Evolutionary conservation across 1,140 invertebrate species (phyloP), one percentile per base, ranked within the genome.

Genomic region (Ips typographus): DNA sequence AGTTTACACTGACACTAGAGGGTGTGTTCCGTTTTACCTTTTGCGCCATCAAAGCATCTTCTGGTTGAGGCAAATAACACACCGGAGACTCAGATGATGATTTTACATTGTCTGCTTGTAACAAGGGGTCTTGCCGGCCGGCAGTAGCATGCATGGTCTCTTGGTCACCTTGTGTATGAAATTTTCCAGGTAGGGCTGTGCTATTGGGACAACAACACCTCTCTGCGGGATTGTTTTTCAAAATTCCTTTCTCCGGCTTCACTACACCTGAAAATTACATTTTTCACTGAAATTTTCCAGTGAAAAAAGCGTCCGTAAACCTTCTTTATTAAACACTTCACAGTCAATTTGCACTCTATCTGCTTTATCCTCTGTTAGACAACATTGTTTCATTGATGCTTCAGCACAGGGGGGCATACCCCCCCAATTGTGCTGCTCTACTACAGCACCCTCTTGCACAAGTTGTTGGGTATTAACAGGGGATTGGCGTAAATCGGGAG

Each of bases 41-140:
- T 51, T 71, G 70, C 0, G 84, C 84, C 64, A 84, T 42, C 22
- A 69, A 61, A 70, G 81, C 73, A 73, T 87, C 85, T 40, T 81
- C 82, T 2, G 81, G 74, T 74, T 86, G 85, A 1, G 86, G 85
- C 60, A 87, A 77, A 77, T 86, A 87, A 55, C 82, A 82, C 1
- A 73, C 72, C 0, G 70, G 69, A 53, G 5, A 66, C 37, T 62
- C 64, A 1, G 52, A 7, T 1, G 47, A 40, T 42, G 52, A 39
- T 37, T 71, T 52, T 63, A 53, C 65, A 49, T 37, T 59, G 53
- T 59, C 61, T 58, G 40, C 61, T 49, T 41, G 40, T 7, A 42
- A 22, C 37, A 63, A n/a, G 4, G 63, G 66, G 51, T 65, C 47
- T 1, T 42, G 39, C 37, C 63, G 38, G 7, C 62, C 70, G 8